Evolutionary conservation across 2,888 invertebrate species (phyloP).

Genomic region (Girardia tigrina): DNA sequence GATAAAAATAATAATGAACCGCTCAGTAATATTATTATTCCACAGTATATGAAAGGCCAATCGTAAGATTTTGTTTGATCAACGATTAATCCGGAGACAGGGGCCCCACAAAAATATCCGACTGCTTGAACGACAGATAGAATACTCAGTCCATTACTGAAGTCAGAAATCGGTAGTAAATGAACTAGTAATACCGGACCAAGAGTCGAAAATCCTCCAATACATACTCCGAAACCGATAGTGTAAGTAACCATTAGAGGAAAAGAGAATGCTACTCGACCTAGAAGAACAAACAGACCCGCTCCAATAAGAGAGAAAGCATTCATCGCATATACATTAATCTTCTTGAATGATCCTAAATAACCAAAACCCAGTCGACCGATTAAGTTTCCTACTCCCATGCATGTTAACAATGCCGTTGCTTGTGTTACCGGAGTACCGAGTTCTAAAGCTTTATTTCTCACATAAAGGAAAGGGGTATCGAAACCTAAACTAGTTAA

Average conservation of each 20-base stretch:
- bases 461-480: background rate
- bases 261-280: background rate
- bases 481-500: background rate
- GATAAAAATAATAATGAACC: background rate
- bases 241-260: background rate
- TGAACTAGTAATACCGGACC: background rate
- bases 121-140: background rate
- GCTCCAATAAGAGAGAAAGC: background rate
- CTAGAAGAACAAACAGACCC: background rate
- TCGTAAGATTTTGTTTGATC: background rate
- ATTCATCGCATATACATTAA: background rate
- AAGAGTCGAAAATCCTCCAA: background rate
- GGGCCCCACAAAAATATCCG: background rate
- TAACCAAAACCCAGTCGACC: background rate
- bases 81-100: background rate
- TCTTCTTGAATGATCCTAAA: background rate
- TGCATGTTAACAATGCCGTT: background rate
- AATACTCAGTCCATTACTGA: background rate
- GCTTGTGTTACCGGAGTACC: background rate
- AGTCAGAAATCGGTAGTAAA: background rate
- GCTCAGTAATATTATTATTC: background rate
- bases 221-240: background rate
- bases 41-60: background rate
- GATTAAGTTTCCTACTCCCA: background rate
- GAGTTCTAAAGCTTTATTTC: background rate